Evolutionary conservation across 2,113 vertebrate genomes (phyloP), one percentile per base, ranked within the genome.

Genomic region (Callopanchax toddi): DNA sequence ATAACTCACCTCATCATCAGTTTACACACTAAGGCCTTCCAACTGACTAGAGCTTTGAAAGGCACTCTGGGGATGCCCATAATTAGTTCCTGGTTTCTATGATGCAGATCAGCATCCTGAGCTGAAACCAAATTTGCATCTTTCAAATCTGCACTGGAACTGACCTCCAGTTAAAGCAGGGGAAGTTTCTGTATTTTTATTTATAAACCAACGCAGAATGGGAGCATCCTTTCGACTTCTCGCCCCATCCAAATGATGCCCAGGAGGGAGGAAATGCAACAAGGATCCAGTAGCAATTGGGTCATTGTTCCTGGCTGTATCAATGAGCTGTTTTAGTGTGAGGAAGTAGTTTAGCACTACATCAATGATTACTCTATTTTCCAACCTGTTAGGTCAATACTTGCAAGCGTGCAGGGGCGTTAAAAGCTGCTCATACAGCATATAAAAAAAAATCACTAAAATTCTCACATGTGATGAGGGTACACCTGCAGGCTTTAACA

Each of bases 311-410:
- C 76, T 56, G 34, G 44, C 50, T 61, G 63, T 71, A 86, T 85
- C 73, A 85, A 83, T 80, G 76, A 79, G 79, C 43, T 60, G 68
- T 68, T 74, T 56, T 25, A 43, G 49, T 20, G 59, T 83, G 66
- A 55, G 75, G 75, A 76, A 60, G 79, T 48, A 45, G 79, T 86
- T 88, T 82, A 83, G 81, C 66, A 71, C 77, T 78, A 75, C 75
- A 62, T 89, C 83, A 71, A 81, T 84, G 81, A 88, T 85, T 79
- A 76, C 80, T 79, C 72, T 74, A 84, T 86, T 87, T 85, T 67
- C 60, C 71, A 78, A 84, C 80, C 82, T 71, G 73, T 78, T 78
- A 74, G 75, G 80, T 89, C 85, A 90, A 87, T 86, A 86, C 80
- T 70, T 79, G 79, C 79, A 72, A 81, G 78, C 15, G 2, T 59